Conservation (phyloP, 2,888 invertebrate species). For the Scelioninae gen. 2 region DNA sequence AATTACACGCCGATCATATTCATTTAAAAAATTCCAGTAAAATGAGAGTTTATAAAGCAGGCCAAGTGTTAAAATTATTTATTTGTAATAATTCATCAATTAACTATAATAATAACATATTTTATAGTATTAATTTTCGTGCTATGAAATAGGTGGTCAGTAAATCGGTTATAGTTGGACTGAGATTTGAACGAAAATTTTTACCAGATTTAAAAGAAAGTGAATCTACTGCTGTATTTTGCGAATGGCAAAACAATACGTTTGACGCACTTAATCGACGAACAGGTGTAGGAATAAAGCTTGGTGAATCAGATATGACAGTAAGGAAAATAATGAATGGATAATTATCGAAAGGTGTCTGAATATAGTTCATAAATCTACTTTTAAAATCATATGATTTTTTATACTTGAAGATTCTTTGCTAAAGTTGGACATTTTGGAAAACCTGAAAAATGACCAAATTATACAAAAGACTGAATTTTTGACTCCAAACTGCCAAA, state of each 20-base stretch:
- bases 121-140: conserved; percentile 6
- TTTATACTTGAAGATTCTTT: conserved; percentile 8
- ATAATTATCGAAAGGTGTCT: no score
- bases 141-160: conserved; percentile 12
- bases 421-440: conserved; percentile 1
- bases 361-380: no score
- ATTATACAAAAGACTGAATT: conserved; percentile 8
- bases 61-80: conserved; percentile 13
- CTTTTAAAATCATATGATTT: no score
- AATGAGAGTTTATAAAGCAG: conserved; percentile 27
- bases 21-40: conserved; percentile 22
- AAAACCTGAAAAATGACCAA: conserved; percentile 6
- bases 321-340: conserved; percentile 1
- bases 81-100: neutral
- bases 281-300: conserved; percentile 2
- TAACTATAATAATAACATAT: conserved; percentile 1
- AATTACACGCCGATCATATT: conserved; percentile 3
- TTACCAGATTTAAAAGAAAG: neutral
- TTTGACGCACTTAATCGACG: conserved; percentile 17
- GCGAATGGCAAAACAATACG: conserved; percentile 13
- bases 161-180: conserved; percentile 8
- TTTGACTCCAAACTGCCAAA: conserved; percentile 15
- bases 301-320: neutral
- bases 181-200: neutral
- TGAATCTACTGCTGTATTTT: conserved; percentile 8